A percentile compares a stretch with the other conserved stretches of the same genome.
Evolutionary conservation across 2,113 vertebrate genomes (phyloP).

Genomic region (Colaptes auratus): DNA sequence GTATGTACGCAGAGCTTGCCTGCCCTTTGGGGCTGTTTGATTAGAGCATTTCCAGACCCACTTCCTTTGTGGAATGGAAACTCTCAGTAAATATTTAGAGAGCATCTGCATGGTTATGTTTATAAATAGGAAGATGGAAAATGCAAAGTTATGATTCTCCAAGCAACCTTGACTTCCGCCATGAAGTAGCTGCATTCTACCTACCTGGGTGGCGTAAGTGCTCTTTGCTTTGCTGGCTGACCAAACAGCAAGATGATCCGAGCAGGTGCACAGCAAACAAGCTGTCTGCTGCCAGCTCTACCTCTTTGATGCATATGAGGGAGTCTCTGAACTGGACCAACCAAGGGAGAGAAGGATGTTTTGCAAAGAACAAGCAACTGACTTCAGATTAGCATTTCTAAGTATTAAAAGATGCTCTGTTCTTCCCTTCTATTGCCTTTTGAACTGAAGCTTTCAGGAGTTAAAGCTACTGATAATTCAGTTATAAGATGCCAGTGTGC

Average conservation of each 20-base stretch:
- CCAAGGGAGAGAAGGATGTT: background rate
- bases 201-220: background rate
- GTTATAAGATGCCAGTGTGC: background rate
- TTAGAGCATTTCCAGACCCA: background rate
- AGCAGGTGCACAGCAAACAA: background rate
- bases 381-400: background rate
- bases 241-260: background rate
- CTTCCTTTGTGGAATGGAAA: background rate
- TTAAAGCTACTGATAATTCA: background rate
- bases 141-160: background rate
- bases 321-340: background rate
- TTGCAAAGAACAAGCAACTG: background rate
- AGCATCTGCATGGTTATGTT: background rate
- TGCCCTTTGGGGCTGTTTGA: background rate
- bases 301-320: background rate
- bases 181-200: background rate
- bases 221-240: background rate
- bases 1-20: background rate
- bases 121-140: conserved; percentile 18
- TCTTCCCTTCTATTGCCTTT: background rate
- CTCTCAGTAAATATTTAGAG: conserved; percentile 29
- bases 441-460: background rate
- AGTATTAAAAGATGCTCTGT: background rate
- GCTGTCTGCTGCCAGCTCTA: background rate
- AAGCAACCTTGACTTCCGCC: background rate